A percentile compares a stretch with the other conserved stretches of the same genome.
These are phyloP conservation scores for Campylomormyrus numenius DNA, from an alignment of 2,113 vertebrate species.

Conservation along the genomic window DNA sequence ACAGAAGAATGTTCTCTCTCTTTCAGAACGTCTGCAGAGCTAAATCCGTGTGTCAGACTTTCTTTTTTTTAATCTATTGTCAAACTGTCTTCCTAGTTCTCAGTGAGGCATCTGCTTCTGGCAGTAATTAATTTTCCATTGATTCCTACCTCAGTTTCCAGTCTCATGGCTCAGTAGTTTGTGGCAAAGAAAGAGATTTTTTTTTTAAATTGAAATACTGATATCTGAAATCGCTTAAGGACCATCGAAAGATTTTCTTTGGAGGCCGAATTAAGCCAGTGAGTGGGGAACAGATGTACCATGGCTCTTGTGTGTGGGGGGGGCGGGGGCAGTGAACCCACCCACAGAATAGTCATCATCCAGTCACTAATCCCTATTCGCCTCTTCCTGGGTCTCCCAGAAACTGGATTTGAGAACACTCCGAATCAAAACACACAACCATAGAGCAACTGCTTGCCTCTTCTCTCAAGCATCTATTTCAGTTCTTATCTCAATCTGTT, in stretches of 20 bases:
- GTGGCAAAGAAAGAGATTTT: constrained; percentile 27
- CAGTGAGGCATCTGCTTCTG: constrained; percentile 10
- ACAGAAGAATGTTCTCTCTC: neutral
- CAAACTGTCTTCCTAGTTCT: neutral
- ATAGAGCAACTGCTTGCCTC: neutral
- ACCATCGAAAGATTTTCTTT: constrained; percentile 24
- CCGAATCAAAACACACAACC: neutral
- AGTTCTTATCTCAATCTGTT: neutral
- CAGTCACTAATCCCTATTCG: neutral
- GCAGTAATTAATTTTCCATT: constrained; percentile 41
- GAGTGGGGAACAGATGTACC: constrained; percentile 23
- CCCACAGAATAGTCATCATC: neutral
- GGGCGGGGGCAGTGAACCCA: neutral
- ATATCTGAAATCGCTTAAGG: constrained; percentile 38
- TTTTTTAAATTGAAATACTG: constrained; percentile 40
- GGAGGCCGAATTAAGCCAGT: neutral
- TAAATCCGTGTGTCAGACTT: neutral
- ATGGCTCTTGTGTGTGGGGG: neutral
- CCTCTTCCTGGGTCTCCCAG: neutral
- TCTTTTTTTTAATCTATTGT: neutral
- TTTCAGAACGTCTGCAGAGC: neutral
- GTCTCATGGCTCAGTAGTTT: constrained; percentile 35
- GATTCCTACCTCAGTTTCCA: constrained; percentile 34
- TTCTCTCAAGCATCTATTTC: neutral
- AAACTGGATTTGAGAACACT: neutral